Conservation (phyloP, 2,113 vertebrate genomes). For the Oryzias javanicus region DNA sequence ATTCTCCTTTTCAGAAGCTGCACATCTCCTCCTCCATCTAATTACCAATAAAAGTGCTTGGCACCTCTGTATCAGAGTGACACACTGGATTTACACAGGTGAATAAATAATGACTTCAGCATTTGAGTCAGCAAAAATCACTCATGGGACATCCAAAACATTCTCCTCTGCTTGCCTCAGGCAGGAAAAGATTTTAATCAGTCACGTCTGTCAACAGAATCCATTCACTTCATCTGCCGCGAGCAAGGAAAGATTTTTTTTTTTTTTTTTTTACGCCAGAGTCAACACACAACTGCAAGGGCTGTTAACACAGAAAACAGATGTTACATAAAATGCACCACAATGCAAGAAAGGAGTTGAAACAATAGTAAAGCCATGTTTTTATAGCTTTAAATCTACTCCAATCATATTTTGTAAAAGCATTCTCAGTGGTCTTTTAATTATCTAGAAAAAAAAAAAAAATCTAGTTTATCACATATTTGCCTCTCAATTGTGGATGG, state of each 20-base stretch:
- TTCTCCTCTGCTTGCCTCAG: constrained; percentile 15
- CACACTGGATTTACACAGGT: constrained; percentile 45
- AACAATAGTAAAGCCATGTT: constrained; percentile 7
- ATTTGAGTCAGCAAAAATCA: constrained; percentile 63
- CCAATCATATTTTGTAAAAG: no score
- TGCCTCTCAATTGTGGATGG: no score
- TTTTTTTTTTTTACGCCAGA: no score
- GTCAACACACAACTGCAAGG: constrained; percentile 17
- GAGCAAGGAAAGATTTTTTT: constrained; percentile 5
- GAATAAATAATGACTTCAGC: constrained; percentile 56
- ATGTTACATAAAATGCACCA: neutral
- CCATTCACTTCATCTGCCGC: neutral
- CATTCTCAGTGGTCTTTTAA: no score
- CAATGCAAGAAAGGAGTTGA: neutral
- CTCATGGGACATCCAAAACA: constrained; percentile 31
- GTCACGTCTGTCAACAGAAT: constrained; percentile 32
- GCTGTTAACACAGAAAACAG: neutral
- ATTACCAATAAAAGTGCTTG: constrained; percentile 45
- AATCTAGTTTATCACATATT: no score
- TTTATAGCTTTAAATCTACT: no score
- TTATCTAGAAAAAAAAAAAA: no score
- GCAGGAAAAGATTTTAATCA: constrained; percentile 20
- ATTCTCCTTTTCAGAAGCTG: constrained; percentile 16
- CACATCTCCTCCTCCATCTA: constrained; percentile 30
- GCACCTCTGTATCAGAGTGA: constrained; percentile 16